Evolutionary conservation across 2,797 vertebrate species (phyloP).

Genomic region (Lepilemur septentrionalis): DNA sequence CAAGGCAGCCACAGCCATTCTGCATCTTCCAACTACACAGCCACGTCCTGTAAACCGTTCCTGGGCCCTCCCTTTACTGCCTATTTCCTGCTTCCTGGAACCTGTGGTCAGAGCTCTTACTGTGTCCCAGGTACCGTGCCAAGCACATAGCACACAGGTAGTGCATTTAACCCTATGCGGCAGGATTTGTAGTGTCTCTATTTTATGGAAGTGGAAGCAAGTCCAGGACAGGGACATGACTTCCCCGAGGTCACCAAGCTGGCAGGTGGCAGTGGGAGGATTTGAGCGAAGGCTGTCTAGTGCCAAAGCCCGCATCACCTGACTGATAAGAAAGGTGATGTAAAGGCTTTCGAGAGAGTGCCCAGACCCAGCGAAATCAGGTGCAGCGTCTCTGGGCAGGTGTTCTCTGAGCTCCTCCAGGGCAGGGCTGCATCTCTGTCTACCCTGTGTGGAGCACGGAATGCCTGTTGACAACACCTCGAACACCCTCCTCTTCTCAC

Average conservation of each 20-base stretch:
- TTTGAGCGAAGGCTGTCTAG: neutral
- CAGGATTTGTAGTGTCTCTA: neutral
- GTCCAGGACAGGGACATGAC: neutral
- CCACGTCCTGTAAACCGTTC: neutral
- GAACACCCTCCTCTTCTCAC: neutral
- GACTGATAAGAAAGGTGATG: neutral
- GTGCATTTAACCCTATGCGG: rapidly evolving
- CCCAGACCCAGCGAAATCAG: neutral
- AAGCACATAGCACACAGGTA: rapidly evolving
- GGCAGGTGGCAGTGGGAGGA: neutral
- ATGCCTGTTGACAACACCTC: neutral
- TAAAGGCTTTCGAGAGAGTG: neutral
- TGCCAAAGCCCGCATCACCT: neutral
- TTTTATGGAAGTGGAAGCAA: neutral
- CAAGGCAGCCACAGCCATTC: rapidly evolving
- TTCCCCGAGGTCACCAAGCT: neutral
- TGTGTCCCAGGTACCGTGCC: too few species aligned
- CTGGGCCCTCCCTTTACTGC: neutral
- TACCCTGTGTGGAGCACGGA: rapidly evolving
- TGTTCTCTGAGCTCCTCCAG: neutral
- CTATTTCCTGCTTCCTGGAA: neutral
- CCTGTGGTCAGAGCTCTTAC: neutral
- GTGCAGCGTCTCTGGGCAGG: neutral
- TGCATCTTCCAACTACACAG: neutral
- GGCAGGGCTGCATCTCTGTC: neutral